Evolutionary conservation across 2,888 invertebrate genomes (phyloP), one percentile per base, ranked within the genome.

Genomic region (Mimachlamys varia): DNA sequence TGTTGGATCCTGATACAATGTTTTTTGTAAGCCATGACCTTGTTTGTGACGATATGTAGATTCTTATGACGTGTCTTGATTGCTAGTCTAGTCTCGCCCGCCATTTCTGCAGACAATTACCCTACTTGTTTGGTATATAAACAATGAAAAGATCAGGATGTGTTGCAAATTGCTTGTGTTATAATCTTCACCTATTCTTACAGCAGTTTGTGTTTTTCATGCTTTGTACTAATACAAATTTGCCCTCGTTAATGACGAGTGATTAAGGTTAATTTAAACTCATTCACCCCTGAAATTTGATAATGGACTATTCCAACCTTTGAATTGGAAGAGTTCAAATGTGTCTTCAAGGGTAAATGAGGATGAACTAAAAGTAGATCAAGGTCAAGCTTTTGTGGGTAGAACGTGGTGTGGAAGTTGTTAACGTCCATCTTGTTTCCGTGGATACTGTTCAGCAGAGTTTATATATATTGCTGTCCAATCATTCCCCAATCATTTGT

Each of bases 401-500:
- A 76, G 76, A 33, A 76, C 33, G 2, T 10, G 27, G 33, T 76
- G 76, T 76, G 33, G 33, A 76, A 76, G 33, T 76, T 27, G 19
- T 58, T n/a, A 2, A 58, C 3, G 19, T 44, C 44, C 44, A 19
- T 58, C 3, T 58, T 22, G 1, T 19, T 22, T 58, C 7, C 4
- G 44, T 58, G 58, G 58, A 19, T 58, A n/a, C 58, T 58, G 58
- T 19, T 58, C 15, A 58, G 3, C 19, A n/a, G n/a, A 58, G 0
- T 76, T 0, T 76, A 1, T 44, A 44, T 44, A 44, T n/a, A n/a
- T n/a, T n/a, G n/a, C 44, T 62, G 3, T 62, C 62, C 22, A 22
- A 62, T 76, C 76, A 76, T 76, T 76, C 76, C 76, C 76, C 27
- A 33, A 15, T 33, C 76, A 76, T 76, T 33, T 76, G 33, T 76